Conservation (phyloP, 2,113 vertebrate genomes). For the Myotis yumanensis region DNA sequence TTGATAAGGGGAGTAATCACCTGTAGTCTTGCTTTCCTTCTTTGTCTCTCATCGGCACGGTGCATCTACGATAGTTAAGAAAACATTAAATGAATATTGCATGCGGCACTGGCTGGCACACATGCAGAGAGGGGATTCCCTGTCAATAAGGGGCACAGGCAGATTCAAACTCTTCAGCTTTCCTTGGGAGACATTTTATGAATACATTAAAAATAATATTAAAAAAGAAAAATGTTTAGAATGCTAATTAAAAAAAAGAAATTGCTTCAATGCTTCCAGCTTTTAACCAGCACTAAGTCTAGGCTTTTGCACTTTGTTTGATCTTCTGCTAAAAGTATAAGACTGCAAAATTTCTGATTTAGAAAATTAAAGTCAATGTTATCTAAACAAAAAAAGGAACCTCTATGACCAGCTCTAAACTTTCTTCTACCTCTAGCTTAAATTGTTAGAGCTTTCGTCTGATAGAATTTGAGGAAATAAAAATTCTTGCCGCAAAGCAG, state of each 20-base stretch:
- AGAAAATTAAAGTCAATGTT: neutral
- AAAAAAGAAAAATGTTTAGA: conserved; percentile 5
- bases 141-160: neutral
- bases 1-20: conserved; percentile 77
- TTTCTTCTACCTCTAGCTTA: neutral
- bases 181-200: neutral
- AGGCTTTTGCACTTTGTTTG: neutral
- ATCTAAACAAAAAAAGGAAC: neutral
- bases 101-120: no score
- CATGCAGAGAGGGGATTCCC: neutral
- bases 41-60: conserved; percentile 96
- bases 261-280: neutral
- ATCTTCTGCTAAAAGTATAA: conserved; percentile 17
- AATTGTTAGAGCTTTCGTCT: neutral
- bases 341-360: conserved; percentile 33
- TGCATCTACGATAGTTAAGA: conserved; percentile 84
- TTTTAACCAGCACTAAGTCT: neutral
- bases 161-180: neutral
- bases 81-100: neutral
- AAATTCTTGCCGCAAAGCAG: neutral
- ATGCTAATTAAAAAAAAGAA: neutral
- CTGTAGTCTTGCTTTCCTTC: conserved; percentile 98
- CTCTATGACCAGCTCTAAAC: neutral
- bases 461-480: neutral
- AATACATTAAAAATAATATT: neutral